Conservation (phyloP, 2,888 invertebrate species). For the Oscheius sp. region DNA sequence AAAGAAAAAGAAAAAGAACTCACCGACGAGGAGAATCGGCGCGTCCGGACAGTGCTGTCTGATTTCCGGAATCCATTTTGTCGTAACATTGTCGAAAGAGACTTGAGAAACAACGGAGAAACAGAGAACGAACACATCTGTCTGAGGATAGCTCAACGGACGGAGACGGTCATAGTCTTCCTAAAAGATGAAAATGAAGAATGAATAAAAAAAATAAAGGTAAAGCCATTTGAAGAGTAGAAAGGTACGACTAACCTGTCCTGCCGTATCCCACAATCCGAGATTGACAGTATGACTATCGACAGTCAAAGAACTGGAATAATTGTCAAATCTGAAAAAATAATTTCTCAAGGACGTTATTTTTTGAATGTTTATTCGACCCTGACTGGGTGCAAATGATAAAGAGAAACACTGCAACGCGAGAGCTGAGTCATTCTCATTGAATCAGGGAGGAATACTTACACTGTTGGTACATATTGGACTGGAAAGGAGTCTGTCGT, state of each 20-base stretch:
- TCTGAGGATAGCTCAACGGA: slow-evolving; percentile 95
- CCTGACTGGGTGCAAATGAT: too few relatives aligned
- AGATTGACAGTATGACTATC: slow-evolving; percentile 95
- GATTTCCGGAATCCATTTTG: slow-evolving; percentile 99
- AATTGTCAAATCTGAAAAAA: slow-evolving; percentile 88
- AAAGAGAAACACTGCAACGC: too few relatives aligned
- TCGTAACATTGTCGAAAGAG: slow-evolving; percentile 98
- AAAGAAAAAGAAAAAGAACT: slow-evolving; percentile 68
- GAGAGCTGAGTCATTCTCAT: too few relatives aligned
- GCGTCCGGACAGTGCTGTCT: slow-evolving; percentile 99
- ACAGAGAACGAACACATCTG: slow-evolving; percentile 98
- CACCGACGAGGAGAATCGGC: slow-evolving; percentile 96
- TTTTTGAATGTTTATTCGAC: too few relatives aligned
- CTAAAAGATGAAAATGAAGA: slow-evolving; percentile 30
- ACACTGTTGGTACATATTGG: slow-evolving; percentile 77
- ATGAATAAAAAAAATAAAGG: too few relatives aligned
- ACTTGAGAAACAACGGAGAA: slow-evolving; percentile 99
- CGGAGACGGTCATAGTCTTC: slow-evolving; percentile 86
- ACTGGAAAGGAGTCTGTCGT: slow-evolving; percentile 77
- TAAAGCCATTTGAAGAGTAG: too few relatives aligned
- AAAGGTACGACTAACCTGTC: slow-evolving; percentile 77
- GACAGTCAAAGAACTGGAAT: slow-evolving; percentile 97
- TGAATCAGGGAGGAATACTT: slow-evolving; percentile 67
- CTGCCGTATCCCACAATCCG: slow-evolving; percentile 97
- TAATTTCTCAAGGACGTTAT: too few relatives aligned